A percentile compares a stretch with the other conserved stretches of the same genome.
Evolutionary conservation across 1,140 invertebrate species (phyloP).

Genomic region (Aplysia californica): DNA sequence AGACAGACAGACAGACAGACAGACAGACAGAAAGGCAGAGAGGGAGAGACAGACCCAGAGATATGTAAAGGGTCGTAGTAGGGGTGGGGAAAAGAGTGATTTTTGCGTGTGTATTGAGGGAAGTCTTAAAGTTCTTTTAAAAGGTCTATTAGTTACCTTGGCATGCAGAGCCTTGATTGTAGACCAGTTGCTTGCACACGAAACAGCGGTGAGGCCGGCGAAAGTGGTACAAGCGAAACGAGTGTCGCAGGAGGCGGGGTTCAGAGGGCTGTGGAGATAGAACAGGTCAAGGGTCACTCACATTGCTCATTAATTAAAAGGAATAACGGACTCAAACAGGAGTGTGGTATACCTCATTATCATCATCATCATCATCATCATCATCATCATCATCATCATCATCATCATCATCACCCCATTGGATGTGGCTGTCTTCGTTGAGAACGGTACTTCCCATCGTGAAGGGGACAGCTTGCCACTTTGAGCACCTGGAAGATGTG

Average conservation of each 20-base stretch:
- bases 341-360: not conserved
- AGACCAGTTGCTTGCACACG: conserved; percentile 38
- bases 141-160: conserved; percentile 29
- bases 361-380: not conserved
- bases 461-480: no score
- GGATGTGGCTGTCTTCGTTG: no score
- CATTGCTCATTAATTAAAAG: no score
- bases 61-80: no score
- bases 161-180: conserved; percentile 37
- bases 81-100: not conserved
- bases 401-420: no score
- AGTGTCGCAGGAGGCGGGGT: conserved; percentile 31
- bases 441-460: no score
- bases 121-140: not conserved
- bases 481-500: no score
- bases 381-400: no score
- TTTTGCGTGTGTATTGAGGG: not conserved
- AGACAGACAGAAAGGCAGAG: no score
- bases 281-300: no score
- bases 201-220: conserved; percentile 39
- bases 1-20: conserved; percentile 25
- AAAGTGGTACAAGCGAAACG: conserved; percentile 38
- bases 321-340: not conserved
- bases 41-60: not conserved
- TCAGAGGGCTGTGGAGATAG: conserved; percentile 32